Percentiles rank a stretch among this genome's conserved stretches.
Evolutionary conservation across 2,888 invertebrate genomes (phyloP).

Genomic region (Autographa pulchrina): DNA sequence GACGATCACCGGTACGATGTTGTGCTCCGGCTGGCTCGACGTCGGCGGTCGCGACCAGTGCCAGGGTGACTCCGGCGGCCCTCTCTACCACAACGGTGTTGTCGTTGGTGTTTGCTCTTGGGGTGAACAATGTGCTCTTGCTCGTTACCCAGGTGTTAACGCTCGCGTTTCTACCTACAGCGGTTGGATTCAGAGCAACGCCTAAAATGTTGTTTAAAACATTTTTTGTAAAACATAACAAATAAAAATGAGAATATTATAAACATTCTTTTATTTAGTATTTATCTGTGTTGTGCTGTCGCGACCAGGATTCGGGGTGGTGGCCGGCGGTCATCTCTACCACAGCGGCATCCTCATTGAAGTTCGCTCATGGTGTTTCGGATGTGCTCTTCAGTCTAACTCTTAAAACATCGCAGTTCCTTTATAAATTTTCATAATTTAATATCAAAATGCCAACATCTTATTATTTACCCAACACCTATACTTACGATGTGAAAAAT

Average conservation of each 20-base stretch:
- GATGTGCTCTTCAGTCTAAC: slow-evolving; percentile 63
- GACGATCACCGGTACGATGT: slow-evolving; percentile 64
- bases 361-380: slow-evolving; percentile 59
- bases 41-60: slow-evolving; percentile 80
- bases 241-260: neutral
- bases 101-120: slow-evolving; percentile 74
- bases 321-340: slow-evolving; percentile 66
- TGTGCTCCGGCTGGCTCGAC: slow-evolving; percentile 68
- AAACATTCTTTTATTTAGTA: too few relatives aligned
- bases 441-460: neutral
- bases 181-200: slow-evolving; percentile 66
- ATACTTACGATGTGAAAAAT: neutral
- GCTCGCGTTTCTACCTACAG: slow-evolving; percentile 65
- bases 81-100: slow-evolving; percentile 69
- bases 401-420: slow-evolving; percentile 46
- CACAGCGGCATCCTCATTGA: slow-evolving; percentile 63
- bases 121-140: slow-evolving; percentile 64
- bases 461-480: neutral
- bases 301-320: slow-evolving; percentile 66
- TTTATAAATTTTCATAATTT: neutral
- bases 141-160: slow-evolving; percentile 71
- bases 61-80: slow-evolving; percentile 75
- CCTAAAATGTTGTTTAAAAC: slow-evolving; percentile 36
- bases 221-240: neutral
- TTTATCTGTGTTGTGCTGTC: slow-evolving; percentile 62